A percentile compares a stretch with the other conserved stretches of the same genome.
Evolutionary conservation across 2,113 vertebrate genomes (phyloP).

Genomic region (Ptychochromis oligacanthus): DNA sequence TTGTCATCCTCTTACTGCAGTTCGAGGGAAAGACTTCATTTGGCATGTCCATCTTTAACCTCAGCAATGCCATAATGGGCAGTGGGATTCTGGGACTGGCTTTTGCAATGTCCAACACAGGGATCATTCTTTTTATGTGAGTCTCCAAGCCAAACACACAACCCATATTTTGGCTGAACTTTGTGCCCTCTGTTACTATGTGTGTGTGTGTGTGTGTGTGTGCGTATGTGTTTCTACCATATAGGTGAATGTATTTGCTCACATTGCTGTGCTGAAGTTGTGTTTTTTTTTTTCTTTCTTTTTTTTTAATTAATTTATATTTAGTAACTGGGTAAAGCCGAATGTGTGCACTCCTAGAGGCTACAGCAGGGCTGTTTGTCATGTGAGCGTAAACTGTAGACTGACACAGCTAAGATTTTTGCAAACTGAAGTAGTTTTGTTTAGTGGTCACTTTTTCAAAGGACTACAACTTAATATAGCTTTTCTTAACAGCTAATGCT

Average conservation of each 20-base stretch:
- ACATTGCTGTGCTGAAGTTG: background rate
- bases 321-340: background rate
- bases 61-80: conserved; percentile 90
- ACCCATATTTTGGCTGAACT: background rate
- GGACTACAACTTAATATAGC: background rate
- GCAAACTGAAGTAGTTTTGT: background rate
- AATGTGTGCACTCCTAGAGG: background rate
- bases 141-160: conserved; percentile 56
- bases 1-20: conserved; percentile 61
- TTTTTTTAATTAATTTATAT: too few relatives aligned
- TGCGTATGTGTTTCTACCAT: background rate
- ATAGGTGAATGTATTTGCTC: background rate
- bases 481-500: background rate
- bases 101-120: conserved; percentile 87
- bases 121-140: conserved; percentile 87
- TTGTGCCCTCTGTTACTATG: background rate
- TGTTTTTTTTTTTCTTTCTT: background rate
- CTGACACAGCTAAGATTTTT: background rate
- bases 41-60: conserved; percentile 88
- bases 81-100: conserved; percentile 88
- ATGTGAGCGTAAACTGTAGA: conserved; percentile 3
- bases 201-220: background rate
- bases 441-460: background rate
- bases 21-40: conserved; percentile 87
- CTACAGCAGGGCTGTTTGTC: background rate